Evolutionary conservation across 2,797 vertebrate species (phyloP).

Genomic region (Gastrophryne carolinensis): DNA sequence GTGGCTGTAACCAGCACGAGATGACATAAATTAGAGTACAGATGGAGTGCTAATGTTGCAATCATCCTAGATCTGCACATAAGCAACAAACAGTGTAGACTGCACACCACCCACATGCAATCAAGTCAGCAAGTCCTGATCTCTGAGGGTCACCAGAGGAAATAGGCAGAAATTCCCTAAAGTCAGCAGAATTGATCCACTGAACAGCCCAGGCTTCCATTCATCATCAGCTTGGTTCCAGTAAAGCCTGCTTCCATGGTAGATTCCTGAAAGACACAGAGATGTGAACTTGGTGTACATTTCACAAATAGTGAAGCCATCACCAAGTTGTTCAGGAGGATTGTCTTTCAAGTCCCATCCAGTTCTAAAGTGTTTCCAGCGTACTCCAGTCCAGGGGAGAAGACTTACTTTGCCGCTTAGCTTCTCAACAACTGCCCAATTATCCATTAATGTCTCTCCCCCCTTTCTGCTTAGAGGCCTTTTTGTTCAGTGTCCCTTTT

Average conservation of each 20-base stretch:
- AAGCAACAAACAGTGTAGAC: background rate
- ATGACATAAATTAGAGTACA: background rate
- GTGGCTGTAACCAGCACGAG: constrained; percentile 3
- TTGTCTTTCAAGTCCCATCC: constrained; percentile 7
- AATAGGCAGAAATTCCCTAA: constrained; percentile 7
- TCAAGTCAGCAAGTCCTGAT: background rate
- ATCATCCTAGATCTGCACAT: background rate
- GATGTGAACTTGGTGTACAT: constrained; percentile 12
- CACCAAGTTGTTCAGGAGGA: constrained; percentile 7
- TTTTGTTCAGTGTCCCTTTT: constrained; percentile 37
- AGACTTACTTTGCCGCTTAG: constrained; percentile 41
- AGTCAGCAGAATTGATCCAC: background rate
- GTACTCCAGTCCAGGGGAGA: background rate
- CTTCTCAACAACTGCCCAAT: constrained; percentile 56
- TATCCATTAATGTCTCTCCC: constrained; percentile 60
- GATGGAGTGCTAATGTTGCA: background rate
- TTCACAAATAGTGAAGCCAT: constrained; percentile 21
- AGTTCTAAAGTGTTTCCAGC: constrained; percentile 17
- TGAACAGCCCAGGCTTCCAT: constrained; percentile 9
- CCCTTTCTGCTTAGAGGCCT: constrained; percentile 53
- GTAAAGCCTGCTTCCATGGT: constrained; percentile 17
- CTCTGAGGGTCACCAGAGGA: background rate
- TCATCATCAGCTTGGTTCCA: constrained; percentile 12
- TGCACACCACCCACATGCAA: background rate
- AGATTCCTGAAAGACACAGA: constrained; percentile 39